Conservation (phyloP, 2,797 vertebrate genomes). For the Manis javanica region DNA sequence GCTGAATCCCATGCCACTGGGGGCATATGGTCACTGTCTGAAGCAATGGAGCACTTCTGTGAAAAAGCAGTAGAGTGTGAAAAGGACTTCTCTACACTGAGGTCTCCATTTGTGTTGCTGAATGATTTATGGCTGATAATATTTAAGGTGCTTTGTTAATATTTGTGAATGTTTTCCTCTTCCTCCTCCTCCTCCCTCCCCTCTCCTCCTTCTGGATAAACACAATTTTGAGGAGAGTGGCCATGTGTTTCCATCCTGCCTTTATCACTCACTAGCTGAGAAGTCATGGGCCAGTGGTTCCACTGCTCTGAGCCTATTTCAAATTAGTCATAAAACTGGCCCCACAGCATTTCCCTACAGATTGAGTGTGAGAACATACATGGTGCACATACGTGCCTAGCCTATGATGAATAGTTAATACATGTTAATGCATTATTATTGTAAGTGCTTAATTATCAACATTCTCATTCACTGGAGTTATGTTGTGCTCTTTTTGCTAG, state of each 20-base stretch:
- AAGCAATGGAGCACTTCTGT: neutral
- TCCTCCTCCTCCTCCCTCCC: neutral
- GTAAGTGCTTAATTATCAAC: neutral
- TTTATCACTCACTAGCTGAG: neutral
- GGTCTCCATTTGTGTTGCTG: neutral
- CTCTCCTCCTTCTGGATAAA: neutral
- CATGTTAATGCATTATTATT: neutral
- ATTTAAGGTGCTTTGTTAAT: constrained; percentile 17
- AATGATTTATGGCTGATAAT: constrained; percentile 42
- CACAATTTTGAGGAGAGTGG: neutral
- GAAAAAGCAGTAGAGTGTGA: neutral
- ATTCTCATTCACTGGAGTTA: neutral
- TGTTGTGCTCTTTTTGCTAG: neutral
- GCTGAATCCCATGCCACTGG: neutral
- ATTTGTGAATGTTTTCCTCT: constrained; percentile 3
- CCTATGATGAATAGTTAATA: neutral
- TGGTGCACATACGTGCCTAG: neutral
- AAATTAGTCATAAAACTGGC: neutral
- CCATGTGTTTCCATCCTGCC: neutral
- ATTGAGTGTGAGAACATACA: neutral
- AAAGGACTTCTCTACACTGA: neutral
- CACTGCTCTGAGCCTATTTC: neutral
- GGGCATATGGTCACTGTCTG: neutral
- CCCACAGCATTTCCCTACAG: neutral
- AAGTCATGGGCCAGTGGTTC: neutral